Evolutionary conservation across 2,888 invertebrate genomes (phyloP).

Genomic region (Chloromyia formosa): DNA sequence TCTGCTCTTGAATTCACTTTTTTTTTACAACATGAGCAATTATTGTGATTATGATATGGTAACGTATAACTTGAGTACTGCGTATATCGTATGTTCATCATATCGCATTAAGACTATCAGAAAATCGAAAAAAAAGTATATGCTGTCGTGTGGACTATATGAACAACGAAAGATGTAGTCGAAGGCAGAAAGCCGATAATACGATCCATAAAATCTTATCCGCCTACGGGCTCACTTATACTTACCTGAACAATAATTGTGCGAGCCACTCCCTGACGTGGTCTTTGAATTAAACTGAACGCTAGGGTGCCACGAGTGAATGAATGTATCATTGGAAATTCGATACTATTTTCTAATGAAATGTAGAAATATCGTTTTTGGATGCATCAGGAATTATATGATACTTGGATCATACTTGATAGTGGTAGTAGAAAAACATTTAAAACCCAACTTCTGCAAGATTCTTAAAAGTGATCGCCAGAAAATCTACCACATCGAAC

Average conservation of each 20-base stretch:
- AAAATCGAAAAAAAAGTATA: not conserved
- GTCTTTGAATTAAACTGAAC: not conserved
- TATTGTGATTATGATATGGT: no score
- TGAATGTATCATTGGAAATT: no score
- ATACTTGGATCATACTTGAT: no score
- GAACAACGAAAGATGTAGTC: not conserved
- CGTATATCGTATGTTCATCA: not conserved
- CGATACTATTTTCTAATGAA: no score
- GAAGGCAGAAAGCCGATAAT: conserved; percentile 3
- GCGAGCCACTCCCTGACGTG: not conserved
- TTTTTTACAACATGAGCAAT: no score
- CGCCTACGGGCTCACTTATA: conserved; percentile 14
- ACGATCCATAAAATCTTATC: conserved; percentile 16
- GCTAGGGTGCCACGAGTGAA: not conserved
- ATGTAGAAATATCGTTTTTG: no score
- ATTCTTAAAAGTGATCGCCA: no score
- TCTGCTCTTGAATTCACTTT: not conserved
- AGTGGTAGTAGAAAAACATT: no score
- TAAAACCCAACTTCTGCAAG: no score
- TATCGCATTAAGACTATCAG: not conserved
- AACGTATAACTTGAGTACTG: no score
- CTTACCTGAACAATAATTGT: conserved; percentile 17
- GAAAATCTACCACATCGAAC: no score
- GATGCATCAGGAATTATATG: no score
- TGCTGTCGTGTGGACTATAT: not conserved